Evolutionary conservation across 2,113 vertebrate species (phyloP).

Genomic region (Xyliphius kryptos): DNA sequence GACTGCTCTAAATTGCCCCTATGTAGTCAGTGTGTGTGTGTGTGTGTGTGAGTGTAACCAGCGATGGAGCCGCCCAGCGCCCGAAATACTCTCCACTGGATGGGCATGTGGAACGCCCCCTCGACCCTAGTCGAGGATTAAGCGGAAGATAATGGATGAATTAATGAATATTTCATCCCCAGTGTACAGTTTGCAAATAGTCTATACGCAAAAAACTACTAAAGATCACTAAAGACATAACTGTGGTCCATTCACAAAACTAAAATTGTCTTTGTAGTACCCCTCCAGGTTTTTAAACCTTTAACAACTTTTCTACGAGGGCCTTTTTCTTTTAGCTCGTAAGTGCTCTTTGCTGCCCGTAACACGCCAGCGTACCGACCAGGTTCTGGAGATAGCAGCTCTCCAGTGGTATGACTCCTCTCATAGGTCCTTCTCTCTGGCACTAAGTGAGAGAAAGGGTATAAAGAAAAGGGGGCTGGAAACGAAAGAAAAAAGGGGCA

Average conservation of each 20-base stretch:
- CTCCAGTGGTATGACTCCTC: conserved; percentile 62
- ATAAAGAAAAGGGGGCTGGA: conserved; percentile 59
- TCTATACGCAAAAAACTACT: no score
- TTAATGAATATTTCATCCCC: no score
- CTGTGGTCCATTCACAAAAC: conserved; percentile 26
- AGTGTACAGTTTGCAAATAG: no score
- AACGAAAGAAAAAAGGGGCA: conserved; percentile 53
- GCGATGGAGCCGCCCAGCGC: no score
- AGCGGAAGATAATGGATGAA: no score
- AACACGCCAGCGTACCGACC: conserved; percentile 61
- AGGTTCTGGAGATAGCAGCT: conserved; percentile 70
- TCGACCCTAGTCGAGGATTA: no score
- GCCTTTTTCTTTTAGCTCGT: conserved; percentile 56
- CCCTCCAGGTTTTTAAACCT: conserved; percentile 64
- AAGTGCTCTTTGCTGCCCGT: conserved; percentile 61
- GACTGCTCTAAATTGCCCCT: no score
- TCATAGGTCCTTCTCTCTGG: conserved; percentile 61
- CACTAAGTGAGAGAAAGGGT: conserved; percentile 66
- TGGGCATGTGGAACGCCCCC: no score
- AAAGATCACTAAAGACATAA: no score
- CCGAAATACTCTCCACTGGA: no score
- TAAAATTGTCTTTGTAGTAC: conserved; percentile 61
- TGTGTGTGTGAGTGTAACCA: no score
- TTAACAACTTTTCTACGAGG: conserved; percentile 65
- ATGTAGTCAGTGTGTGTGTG: no score